Evolutionary conservation across 92 coral and sea anemone species (phyloP).

Genomic region (Zoanthus solanderi): DNA sequence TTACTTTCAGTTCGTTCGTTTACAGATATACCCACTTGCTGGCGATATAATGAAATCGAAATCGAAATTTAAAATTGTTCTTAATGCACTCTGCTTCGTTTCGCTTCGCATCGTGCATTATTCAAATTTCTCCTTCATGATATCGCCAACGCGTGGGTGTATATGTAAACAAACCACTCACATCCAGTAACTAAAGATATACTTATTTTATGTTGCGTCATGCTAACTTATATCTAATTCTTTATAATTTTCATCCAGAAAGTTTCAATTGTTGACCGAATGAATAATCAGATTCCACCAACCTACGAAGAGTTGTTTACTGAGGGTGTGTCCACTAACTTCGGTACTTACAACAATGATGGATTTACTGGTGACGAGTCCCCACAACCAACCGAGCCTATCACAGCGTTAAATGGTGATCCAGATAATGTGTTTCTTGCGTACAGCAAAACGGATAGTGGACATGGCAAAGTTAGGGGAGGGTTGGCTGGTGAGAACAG

Average conservation of each 20-base stretch:
- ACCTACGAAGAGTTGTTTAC: slow-evolving; percentile 30
- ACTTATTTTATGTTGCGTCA: too few species aligned
- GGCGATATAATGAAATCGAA: too few species aligned
- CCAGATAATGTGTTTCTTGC: slow-evolving; percentile 2
- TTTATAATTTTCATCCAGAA: not conserved
- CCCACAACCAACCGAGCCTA: not conserved
- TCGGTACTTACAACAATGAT: slow-evolving; percentile 19
- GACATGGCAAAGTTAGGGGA: not conserved
- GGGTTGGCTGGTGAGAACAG: not conserved
- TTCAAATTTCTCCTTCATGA: too few species aligned
- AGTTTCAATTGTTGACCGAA: not conserved
- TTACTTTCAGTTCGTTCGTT: too few species aligned
- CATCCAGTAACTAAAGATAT: too few species aligned
- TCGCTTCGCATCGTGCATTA: too few species aligned
- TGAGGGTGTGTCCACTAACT: slow-evolving; percentile 4
- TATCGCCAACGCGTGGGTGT: too few species aligned
- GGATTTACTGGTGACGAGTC: slow-evolving; percentile 12
- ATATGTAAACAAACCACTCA: too few species aligned
- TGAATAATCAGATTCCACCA: slow-evolving; percentile 30
- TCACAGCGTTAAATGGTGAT: not conserved
- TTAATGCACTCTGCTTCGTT: too few species aligned
- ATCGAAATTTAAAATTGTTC: too few species aligned
- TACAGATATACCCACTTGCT: too few species aligned
- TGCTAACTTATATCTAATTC: not conserved
- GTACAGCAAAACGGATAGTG: slow-evolving; percentile 18